Conservation (phyloP, 2,113 vertebrate species). For the Orycteropus afer region DNA sequence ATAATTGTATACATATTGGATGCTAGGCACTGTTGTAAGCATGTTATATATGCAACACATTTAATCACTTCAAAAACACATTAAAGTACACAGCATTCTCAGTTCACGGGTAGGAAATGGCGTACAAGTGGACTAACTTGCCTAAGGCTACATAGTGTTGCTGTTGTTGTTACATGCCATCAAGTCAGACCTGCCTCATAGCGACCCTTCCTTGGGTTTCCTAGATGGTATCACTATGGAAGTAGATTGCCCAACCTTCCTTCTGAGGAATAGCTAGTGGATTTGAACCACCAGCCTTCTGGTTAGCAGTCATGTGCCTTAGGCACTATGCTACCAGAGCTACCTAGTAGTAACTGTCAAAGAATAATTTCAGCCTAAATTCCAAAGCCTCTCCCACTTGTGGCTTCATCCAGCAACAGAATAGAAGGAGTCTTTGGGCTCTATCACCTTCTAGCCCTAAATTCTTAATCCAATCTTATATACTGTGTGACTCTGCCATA, state of each 20-base stretch:
- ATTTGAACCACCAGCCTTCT: too few species aligned
- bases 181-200: too few species aligned
- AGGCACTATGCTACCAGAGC: too few species aligned
- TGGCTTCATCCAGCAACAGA: rapidly evolving
- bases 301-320: too few species aligned
- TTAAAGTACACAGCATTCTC: not conserved
- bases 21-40: not conserved
- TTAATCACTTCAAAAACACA: not conserved
- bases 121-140: too few species aligned
- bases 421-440: not conserved
- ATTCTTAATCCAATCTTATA: rapidly evolving
- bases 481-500: not conserved
- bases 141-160: too few species aligned
- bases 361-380: rapidly evolving
- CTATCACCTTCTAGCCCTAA: too few species aligned
- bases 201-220: too few species aligned
- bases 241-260: too few species aligned
- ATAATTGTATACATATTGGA: rapidly evolving
- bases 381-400: rapidly evolving
- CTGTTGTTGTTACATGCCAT: too few species aligned
- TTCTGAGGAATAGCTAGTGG: too few species aligned
- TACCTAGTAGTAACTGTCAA: rapidly evolving
- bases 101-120: rapidly evolving
- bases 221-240: too few species aligned
- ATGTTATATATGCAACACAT: rapidly evolving